A percentile compares a stretch with the other conserved stretches of the same genome.
Conservation (phyloP, 2,797 vertebrate species). For the Otolemur crassicaudatus region DNA sequence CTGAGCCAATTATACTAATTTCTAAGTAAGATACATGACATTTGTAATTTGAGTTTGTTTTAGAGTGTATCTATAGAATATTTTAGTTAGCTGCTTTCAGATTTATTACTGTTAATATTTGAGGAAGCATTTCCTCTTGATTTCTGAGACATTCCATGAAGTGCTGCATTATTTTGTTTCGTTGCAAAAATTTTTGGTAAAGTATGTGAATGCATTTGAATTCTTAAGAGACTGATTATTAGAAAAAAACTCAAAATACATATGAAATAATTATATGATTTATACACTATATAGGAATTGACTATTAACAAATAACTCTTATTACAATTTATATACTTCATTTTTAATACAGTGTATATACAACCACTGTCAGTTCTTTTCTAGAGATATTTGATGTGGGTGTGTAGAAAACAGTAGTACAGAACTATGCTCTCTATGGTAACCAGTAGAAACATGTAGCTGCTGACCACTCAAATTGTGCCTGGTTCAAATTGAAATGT, state of each 20-base stretch:
- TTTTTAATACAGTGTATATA: not conserved
- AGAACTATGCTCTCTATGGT: not conserved
- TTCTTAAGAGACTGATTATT: constrained; percentile 5
- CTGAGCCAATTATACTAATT: constrained; percentile 27
- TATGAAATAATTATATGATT: not conserved
- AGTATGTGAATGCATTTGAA: not conserved
- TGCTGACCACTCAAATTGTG: not conserved
- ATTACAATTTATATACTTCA: not conserved
- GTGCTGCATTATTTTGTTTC: not conserved
- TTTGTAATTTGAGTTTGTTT: not conserved
- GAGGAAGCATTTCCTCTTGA: not conserved
- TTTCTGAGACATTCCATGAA: not conserved
- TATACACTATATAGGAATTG: not conserved
- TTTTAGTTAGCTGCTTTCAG: constrained; percentile 4
- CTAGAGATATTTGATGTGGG: not conserved
- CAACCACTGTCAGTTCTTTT: not conserved
- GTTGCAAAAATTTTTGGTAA: not conserved
- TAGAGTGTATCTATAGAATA: not conserved
- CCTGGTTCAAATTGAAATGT: not conserved
- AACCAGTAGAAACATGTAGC: not conserved
- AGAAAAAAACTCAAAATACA: not conserved
- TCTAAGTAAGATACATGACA: not conserved
- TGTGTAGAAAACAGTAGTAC: not conserved
- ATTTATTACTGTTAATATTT: not conserved
- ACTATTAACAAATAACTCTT: not conserved